Evolutionary conservation across 2,797 vertebrate genomes (phyloP).

Genomic region (Megaceryle alcyon): DNA sequence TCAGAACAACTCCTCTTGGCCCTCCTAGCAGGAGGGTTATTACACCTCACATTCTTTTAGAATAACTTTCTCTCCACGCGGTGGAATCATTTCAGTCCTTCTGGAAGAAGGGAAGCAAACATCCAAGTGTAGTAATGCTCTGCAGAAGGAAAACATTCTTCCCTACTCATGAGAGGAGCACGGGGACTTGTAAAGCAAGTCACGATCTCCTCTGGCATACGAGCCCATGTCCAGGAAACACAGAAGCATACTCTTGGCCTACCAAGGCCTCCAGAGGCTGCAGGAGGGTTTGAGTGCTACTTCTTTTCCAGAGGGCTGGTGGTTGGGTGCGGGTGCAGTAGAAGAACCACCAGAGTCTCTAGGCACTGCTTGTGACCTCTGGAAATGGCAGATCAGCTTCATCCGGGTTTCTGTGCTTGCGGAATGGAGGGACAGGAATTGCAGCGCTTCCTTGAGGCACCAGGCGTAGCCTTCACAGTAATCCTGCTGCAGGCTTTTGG

Average conservation of each 20-base stretch:
- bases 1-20: background rate
- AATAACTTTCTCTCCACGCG: constrained; percentile 32
- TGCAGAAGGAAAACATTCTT: constrained; percentile 27
- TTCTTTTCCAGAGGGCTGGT: constrained; percentile 68
- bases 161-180: constrained; percentile 28
- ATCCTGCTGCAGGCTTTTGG: constrained; percentile 65
- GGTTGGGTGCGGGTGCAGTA: background rate
- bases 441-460: constrained; percentile 84
- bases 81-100: background rate
- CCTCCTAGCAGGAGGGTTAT: constrained; percentile 28
- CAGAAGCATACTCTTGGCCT: background rate
- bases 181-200: constrained; percentile 22
- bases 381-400: constrained; percentile 83
- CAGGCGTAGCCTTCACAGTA: constrained; percentile 81
- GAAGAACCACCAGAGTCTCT: constrained; percentile 42
- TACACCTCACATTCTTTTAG: constrained; percentile 49
- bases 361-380: constrained; percentile 63
- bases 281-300: background rate
- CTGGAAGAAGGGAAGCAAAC: constrained; percentile 16
- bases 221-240: background rate
- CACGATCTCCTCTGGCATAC: background rate
- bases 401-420: constrained; percentile 78
- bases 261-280: constrained; percentile 86
- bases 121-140: background rate
- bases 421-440: constrained; percentile 82